These are phyloP conservation scores for Globia sparganii DNA, from an alignment of 2,888 invertebrate species.

Conservation along the genomic window DNA sequence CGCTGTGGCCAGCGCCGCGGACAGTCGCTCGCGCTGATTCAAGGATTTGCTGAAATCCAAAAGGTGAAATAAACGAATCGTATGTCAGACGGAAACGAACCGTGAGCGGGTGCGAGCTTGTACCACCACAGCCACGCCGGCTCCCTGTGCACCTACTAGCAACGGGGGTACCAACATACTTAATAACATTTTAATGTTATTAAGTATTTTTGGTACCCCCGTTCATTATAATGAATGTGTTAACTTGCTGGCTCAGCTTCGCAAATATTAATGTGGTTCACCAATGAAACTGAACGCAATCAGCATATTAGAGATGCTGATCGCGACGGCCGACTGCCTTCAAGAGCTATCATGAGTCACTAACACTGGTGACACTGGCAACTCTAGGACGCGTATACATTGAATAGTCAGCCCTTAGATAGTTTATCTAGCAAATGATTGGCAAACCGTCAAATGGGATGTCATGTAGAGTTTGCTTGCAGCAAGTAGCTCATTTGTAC, in stretches of 20 bases:
- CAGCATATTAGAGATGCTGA: too few relatives aligned
- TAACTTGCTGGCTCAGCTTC: not conserved
- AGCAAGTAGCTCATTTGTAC: not conserved
- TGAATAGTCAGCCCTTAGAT: too few relatives aligned
- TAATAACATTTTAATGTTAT: not conserved
- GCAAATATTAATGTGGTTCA: not conserved
- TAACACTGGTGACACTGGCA: too few relatives aligned
- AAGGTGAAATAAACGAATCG: constrained; percentile 9
- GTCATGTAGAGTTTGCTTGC: not conserved
- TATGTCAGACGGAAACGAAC: not conserved
- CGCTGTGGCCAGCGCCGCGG: not conserved
- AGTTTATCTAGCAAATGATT: too few relatives aligned
- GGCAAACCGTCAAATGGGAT: not conserved
- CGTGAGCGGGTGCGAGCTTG: not conserved
- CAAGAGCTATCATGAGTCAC: too few relatives aligned
- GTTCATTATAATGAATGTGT: not conserved
- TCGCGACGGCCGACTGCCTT: too few relatives aligned
- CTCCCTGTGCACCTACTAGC: not conserved
- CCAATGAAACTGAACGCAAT: too few relatives aligned
- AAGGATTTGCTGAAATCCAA: constrained; percentile 16
- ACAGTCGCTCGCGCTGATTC: constrained; percentile 14
- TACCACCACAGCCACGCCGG: not conserved
- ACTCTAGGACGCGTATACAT: too few relatives aligned
- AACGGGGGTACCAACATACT: not conserved
- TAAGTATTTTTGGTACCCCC: too few relatives aligned